Conservation (phyloP, 2,797 vertebrate species). For the Betta splendens region DNA sequence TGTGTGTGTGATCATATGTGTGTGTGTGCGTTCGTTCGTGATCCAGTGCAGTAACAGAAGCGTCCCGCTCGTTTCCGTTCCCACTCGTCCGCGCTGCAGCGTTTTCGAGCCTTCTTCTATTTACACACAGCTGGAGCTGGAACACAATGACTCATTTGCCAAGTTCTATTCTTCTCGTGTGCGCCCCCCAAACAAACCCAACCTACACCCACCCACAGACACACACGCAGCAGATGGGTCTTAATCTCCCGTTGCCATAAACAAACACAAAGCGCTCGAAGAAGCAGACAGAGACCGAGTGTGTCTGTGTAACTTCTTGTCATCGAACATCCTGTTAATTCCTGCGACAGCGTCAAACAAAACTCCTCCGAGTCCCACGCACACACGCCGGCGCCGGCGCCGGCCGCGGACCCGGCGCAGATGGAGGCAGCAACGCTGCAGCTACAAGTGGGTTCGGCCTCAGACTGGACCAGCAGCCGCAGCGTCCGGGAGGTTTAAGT, state of each 20-base stretch:
- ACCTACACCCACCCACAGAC: constrained; percentile 31
- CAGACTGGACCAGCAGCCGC: too few relatives aligned
- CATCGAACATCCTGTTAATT: constrained; percentile 64
- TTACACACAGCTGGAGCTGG: constrained; percentile 1
- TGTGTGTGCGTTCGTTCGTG: constrained; percentile 56
- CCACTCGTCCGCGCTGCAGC: constrained; percentile 43
- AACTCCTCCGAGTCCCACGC: constrained; percentile 38
- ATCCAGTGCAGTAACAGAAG: constrained; percentile 68
- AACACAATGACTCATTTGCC: constrained; percentile 20
- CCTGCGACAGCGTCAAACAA: constrained; percentile 52
- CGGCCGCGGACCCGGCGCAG: constrained; percentile 35
- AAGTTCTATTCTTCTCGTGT: constrained; percentile 26
- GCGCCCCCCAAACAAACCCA: constrained; percentile 31
- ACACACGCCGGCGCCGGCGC: not conserved
- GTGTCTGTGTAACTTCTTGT: constrained; percentile 59
- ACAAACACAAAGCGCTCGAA: constrained; percentile 51
- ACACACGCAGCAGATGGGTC: constrained; percentile 59
- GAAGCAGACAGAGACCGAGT: constrained; percentile 47
- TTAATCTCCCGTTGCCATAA: constrained; percentile 61
- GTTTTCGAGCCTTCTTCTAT: constrained; percentile 4
- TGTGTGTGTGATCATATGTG: constrained; percentile 32
- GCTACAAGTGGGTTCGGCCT: too few relatives aligned
- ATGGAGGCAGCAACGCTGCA: too few relatives aligned
- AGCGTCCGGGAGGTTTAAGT: too few relatives aligned
- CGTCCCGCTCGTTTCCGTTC: constrained; percentile 72